Evolutionary conservation across 2,888 invertebrate genomes (phyloP), one percentile per base, ranked within the genome.

Genomic region (Ptilodon capucinus): DNA sequence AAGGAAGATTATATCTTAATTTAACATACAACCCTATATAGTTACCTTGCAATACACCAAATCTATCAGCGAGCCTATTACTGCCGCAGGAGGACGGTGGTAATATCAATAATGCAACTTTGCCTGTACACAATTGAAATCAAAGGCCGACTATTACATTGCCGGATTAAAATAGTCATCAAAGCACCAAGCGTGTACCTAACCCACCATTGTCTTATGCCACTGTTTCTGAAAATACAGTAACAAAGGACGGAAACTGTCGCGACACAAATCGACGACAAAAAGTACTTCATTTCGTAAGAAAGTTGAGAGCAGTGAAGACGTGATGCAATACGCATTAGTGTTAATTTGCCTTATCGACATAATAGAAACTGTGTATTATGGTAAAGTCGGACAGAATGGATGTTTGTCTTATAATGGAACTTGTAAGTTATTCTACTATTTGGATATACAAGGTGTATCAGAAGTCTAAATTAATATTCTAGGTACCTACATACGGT

Each of bases 381-480:
- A 81, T 42, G 83, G 76, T 0, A 71, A 48, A 50, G 74, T 88
- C 8, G 82, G 83, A 1, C 63, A 56, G 30, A 51, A 56, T 7
- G 80, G 76, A 2, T 88, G 88, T 40, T 67, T 88, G 2, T 69
- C 64, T 38, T 88, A 60, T 55, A 89, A 89, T 57, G 64, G 68
- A 28, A 85, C 86, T 23, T 89, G 88, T 89, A 54, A 86, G 88
- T 88, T 13, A 13, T 7, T 6, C 1, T 14, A 34, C 13, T 34
- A n/a, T n/a, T n/a, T n/a, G n/a, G n/a, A n/a, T n/a, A n/a, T n/a
- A n/a, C n/a, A n/a, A n/a, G n/a, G n/a, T n/a, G n/a, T n/a, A n/a
- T n/a, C n/a, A n/a, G n/a, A n/a, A n/a, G n/a, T n/a, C n/a, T n/a
- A n/a, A n/a, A n/a, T n/a, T n/a, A n/a, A n/a, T n/a, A n/a, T n/a